Evolutionary conservation across 2,888 invertebrate genomes (phyloP), one percentile per base, ranked within the genome.

Genomic region (Schizaphis graminum): DNA sequence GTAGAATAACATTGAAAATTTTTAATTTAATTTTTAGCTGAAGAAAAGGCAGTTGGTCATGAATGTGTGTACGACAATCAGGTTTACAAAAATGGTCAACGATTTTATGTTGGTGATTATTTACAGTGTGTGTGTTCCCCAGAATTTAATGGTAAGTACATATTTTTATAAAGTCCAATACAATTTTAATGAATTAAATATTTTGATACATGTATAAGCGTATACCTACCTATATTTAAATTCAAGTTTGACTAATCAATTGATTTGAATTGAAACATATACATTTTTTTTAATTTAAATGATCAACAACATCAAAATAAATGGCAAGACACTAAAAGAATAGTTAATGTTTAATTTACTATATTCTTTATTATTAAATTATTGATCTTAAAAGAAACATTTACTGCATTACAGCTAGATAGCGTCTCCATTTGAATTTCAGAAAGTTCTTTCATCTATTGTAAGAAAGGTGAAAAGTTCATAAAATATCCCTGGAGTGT

Each of bases 61-160:
- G 90, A 94, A 84, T 94, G 93, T 47, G 3, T 4, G 21, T 35
- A 90, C n/a, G 86, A 94, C 10, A 86, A 86, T 26, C 85, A 90
- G 3, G 28, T 49, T n/a, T 94, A 94, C 10, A 94, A 94, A 61
- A 24, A 90, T 26, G 93, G 93, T 24, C 90, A 94, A 94, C 61
- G 90, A 7, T 49, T 94, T 28, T 86, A 94, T 61, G 41, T 61
- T 13, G 86, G 44, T 35, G 90, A 94, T 86, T 35, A 41, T 47
- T 26, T 41, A 49, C 47, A 61, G 10, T 94, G 93, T 41, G 90
- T 94, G 7, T 94, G 93, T 53, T 86, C 93, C 0, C 90, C 90
- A 7, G 28, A 85, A 90, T 94, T 94, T 24, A 57, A 93, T 57
- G 93, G 93, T 93, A 90, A 89, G 90, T 61, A 88, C 47, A 26